Conservation (phyloP, 2,113 vertebrate genomes). For the Catagonus wagneri region DNA sequence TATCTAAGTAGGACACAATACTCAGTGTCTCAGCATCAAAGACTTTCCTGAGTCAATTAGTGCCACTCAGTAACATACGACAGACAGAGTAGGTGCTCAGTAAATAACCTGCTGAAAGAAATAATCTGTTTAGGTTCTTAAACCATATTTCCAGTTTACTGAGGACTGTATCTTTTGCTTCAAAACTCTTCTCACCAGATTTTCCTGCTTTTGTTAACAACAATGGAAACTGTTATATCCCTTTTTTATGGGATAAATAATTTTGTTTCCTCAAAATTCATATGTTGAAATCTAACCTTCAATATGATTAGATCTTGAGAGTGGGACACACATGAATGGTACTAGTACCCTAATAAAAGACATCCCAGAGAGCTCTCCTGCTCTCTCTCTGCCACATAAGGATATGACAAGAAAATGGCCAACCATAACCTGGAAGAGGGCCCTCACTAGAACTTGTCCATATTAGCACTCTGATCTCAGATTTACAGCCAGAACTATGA, state of each 20-base stretch:
- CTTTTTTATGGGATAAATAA: background rate
- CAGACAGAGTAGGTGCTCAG: background rate
- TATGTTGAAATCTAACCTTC: background rate
- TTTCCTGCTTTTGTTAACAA: background rate
- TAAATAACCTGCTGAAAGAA: conserved; percentile 19
- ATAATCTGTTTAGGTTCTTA: background rate
- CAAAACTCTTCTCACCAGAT: background rate
- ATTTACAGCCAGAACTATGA: background rate
- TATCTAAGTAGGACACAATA: background rate
- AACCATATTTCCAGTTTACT: background rate
- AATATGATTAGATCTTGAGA: background rate
- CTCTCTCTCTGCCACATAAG: background rate
- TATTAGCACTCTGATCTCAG: background rate
- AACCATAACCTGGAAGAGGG: background rate
- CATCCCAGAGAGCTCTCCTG: background rate
- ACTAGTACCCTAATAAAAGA: background rate
- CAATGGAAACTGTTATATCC: background rate
- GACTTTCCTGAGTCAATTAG: background rate
- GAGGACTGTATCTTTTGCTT: background rate
- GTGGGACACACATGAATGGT: background rate
- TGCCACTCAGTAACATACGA: background rate
- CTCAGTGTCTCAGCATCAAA: background rate
- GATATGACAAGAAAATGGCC: background rate
- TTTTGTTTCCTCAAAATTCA: background rate
- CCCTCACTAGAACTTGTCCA: background rate